Conservation (phyloP, 2,113 vertebrate species). For the Hemiscyllium ocellatum region DNA sequence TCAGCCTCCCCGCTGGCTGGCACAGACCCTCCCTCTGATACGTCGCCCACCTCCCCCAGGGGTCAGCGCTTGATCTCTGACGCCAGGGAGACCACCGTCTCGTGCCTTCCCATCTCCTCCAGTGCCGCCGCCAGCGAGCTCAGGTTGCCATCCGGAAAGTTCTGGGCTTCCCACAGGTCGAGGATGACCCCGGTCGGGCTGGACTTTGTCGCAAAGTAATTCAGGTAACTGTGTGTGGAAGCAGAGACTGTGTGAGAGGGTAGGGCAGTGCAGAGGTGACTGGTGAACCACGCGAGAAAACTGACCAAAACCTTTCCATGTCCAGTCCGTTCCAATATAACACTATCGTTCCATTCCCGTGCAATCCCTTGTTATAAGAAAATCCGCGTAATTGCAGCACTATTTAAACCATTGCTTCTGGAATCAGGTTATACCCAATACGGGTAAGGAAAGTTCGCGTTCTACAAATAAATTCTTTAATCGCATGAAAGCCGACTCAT, state of each 20-base stretch:
- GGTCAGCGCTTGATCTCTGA: slow-evolving; percentile 73
- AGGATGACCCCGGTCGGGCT: slow-evolving; percentile 89
- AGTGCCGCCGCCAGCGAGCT: slow-evolving; percentile 81
- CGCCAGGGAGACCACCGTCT: slow-evolving; percentile 72
- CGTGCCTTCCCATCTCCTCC: slow-evolving; percentile 89
- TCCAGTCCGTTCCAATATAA: too few species aligned
- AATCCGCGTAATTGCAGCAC: too few species aligned
- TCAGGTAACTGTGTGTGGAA: slow-evolving; percentile 70
- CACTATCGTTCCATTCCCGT: too few species aligned
- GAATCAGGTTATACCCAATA: too few species aligned
- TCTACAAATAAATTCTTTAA: too few species aligned
- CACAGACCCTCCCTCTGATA: not conserved
- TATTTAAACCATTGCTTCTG: too few species aligned
- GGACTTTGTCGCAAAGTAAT: slow-evolving; percentile 92
- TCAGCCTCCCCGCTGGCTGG: not conserved
- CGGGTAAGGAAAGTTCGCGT: too few species aligned
- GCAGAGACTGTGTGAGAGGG: not conserved
- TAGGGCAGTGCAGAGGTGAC: not conserved
- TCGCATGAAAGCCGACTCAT: too few species aligned
- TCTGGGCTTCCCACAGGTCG: slow-evolving; percentile 94
- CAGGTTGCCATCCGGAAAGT: slow-evolving; percentile 88
- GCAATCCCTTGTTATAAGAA: too few species aligned
- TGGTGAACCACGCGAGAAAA: too few species aligned
- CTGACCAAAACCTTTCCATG: too few species aligned
- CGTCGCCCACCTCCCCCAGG: slow-evolving; percentile 23